These are phyloP conservation scores for Eidolon dupreanum DNA, from an alignment of 2,797 vertebrate species.

Conservation along the genomic window DNA sequence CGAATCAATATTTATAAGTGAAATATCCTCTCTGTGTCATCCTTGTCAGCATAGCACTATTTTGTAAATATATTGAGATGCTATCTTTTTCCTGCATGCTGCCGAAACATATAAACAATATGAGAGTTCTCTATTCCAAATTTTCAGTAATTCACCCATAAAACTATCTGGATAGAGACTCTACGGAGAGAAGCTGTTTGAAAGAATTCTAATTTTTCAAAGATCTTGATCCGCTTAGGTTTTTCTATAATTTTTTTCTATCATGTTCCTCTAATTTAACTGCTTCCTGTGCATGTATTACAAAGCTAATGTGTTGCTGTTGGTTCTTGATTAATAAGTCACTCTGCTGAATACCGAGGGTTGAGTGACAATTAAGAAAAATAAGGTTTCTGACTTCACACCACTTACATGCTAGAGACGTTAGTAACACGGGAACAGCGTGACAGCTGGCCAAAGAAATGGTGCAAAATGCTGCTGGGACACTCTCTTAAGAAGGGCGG, in stretches of 20 bases:
- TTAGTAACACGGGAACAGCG: too few species aligned
- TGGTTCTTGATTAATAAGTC: background rate
- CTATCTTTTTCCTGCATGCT: background rate
- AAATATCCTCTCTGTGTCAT: background rate
- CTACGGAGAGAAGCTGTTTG: background rate
- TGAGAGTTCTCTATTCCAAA: background rate
- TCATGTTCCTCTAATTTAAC: background rate
- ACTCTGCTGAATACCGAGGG: background rate
- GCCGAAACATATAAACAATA: background rate
- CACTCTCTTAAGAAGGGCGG: rapidly evolving
- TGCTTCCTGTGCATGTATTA: background rate
- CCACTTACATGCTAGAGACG: background rate
- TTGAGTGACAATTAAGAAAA: background rate
- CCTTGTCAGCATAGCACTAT: background rate
- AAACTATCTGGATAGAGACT: background rate
- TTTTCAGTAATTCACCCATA: background rate
- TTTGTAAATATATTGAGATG: background rate
- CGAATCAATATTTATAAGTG: constrained; percentile 59
- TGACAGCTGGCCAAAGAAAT: rapidly evolving
- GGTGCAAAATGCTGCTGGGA: rapidly evolving
- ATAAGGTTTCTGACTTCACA: background rate
- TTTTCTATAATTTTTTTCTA: background rate
- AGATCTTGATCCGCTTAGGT: background rate
- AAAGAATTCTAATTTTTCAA: background rate
- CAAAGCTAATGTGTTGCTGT: background rate